Evolutionary conservation across 2,113 vertebrate species (phyloP).

Genomic region (Triplophysa rosa): DNA sequence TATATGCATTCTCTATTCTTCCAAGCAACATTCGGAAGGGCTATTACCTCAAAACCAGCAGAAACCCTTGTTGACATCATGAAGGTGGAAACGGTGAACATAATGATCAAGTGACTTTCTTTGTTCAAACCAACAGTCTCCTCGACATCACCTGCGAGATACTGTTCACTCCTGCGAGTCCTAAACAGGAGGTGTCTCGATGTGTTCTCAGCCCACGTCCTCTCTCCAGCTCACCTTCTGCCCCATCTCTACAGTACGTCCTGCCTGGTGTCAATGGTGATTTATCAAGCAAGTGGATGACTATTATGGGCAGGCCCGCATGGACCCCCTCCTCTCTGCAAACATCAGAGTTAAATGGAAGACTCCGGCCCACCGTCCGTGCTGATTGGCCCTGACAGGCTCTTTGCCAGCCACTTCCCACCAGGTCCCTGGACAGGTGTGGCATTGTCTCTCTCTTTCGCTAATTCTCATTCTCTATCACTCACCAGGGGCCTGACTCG

Average conservation of each 20-base stretch:
- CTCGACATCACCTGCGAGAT: not conserved
- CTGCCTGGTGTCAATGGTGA: constrained; percentile 71
- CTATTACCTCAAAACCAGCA: not conserved
- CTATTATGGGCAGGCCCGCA: constrained; percentile 70
- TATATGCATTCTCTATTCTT: no score
- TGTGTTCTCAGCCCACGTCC: not conserved
- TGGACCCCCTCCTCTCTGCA: constrained; percentile 62
- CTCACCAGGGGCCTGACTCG: not conserved
- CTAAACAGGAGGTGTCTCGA: not conserved
- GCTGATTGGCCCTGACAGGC: constrained; percentile 73
- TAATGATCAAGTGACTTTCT: not conserved
- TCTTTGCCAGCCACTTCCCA: constrained; percentile 69
- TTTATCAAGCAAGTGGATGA: constrained; percentile 72
- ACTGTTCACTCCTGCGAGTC: not conserved
- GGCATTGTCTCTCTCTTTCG: constrained; percentile 26
- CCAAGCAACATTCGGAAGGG: no score
- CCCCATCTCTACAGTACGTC: constrained; percentile 40
- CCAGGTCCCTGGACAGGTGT: constrained; percentile 64
- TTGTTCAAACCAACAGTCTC: not conserved
- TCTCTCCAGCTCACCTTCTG: not conserved
- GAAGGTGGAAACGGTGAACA: not conserved
- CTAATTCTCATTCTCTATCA: not conserved
- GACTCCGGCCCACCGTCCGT: constrained; percentile 55
- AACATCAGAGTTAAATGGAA: constrained; percentile 74
- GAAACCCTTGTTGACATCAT: not conserved